A percentile compares a stretch with the other conserved stretches of the same genome.
phyloP scores from a whole-genome alignment of 2,113 vertebrate genomes.

The Bos indicus region DNA sequence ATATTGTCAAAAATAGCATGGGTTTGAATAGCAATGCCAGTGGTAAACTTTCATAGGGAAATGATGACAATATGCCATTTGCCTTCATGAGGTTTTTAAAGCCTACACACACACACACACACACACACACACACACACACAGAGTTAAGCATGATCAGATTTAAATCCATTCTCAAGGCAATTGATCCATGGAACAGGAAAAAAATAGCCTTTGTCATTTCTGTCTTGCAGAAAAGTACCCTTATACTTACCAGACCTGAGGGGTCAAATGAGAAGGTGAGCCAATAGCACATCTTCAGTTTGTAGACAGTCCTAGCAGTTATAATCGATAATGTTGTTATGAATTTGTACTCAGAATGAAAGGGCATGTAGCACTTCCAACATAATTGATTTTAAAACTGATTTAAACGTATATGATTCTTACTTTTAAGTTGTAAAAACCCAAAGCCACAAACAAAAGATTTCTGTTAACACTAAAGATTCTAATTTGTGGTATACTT shows the following conservation, averaged over 20 bases:
- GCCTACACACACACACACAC: not conserved
- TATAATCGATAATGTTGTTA: constrained; percentile 61
- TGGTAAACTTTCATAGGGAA: not conserved
- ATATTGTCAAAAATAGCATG: not conserved
- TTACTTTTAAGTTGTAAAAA: constrained; percentile 50
- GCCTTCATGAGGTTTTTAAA: not conserved
- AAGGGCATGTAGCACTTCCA: constrained; percentile 56
- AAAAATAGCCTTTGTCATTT: not conserved
- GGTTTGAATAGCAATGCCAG: not conserved
- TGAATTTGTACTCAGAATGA: constrained; percentile 53
- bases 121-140: not conserved
- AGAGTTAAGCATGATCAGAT: not conserved
- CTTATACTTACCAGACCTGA: not conserved
- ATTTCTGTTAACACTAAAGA: constrained; percentile 54
- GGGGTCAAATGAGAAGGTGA: constrained; percentile 64
- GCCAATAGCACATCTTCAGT: constrained; percentile 14
- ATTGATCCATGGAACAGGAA: not conserved
- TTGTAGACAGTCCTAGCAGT: constrained; percentile 20
- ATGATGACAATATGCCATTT: not conserved
- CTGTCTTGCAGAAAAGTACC: not conserved
- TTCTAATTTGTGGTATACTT: constrained; percentile 50
- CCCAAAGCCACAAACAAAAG: constrained; percentile 36
- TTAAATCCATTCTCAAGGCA: not conserved
- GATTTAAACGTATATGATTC: constrained; percentile 63
- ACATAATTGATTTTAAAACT: constrained; percentile 71